Base-by-base conservation (phyloP, 2,888 invertebrate species). In the Parnassius glacialis region DNA sequence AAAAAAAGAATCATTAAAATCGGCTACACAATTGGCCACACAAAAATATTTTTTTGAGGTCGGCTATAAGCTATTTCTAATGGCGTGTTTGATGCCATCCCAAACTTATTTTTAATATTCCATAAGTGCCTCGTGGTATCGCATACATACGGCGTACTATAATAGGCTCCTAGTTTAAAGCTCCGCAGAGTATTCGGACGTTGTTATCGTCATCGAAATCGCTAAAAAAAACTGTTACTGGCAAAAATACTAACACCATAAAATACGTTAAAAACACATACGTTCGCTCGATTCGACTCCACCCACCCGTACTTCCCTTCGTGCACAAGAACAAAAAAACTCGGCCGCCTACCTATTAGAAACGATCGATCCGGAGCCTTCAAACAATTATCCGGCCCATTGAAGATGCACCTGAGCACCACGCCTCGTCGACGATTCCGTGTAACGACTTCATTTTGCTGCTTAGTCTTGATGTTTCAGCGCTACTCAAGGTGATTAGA, bases 331-430 rank as follows among this genome's bases (percentile, higher is more conserved):
- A 53, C 51, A 58, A 58, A 61, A 61, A 58, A 57, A 57, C 44
- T 59, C 48, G 5, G 20, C 52, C 43, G 54, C 44, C 50, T 45
- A 54, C 44, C 50, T 45, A 54, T 47, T 57, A 62, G 62, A 44
- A 54, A 7, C 50, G 34, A 62, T 62, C 62, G 57, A 62, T 57
- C 16, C 53, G 43, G 11, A 10, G 16, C 43, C 61, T 58, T 62
- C 62, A 62, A 62, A 62, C 57, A 58, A 58, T 62, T 62, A 62
- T 54, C 45, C 62, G 54, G 44, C 48, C 54, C 57, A 58, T 62
- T 62, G 58, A 48, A 48, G 50, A 50, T 58, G 57, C 62, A 62
- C 54, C 54, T 54, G 53, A 34, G 45, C 41, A n/a, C 44, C 54
- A 20, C 12, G 7, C 11, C 42, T 34, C 48, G 34, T 51, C 41